phyloP scores from a whole-genome alignment of 2,888 invertebrate species.

The Tuberolachnus salignus region DNA sequence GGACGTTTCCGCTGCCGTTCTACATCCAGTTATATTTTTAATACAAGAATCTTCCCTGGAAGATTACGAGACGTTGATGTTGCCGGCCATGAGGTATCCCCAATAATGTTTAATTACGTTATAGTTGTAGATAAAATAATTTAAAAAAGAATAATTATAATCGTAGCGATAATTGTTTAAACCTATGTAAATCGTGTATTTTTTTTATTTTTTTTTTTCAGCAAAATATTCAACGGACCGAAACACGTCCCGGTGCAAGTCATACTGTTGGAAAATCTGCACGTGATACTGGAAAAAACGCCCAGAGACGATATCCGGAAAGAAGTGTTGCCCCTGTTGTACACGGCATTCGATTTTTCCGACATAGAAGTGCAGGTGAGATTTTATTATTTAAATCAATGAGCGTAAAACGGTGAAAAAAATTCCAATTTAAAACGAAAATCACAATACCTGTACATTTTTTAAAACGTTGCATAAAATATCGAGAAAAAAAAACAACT shows the following conservation, averaged over 20 bases:
- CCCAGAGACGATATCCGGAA: constrained; percentile 77
- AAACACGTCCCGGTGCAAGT: constrained; percentile 86
- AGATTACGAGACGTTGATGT: constrained; percentile 80
- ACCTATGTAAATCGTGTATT: too few species aligned
- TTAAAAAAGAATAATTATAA: too few species aligned
- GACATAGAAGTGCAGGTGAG: constrained; percentile 88
- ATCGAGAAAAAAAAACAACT: too few species aligned
- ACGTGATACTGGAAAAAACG: constrained; percentile 86
- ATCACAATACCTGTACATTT: too few species aligned
- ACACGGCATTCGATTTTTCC: constrained; percentile 84
- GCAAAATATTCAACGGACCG: constrained; percentile 76
- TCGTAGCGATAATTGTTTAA: too few species aligned
- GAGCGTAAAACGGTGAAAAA: too few species aligned
- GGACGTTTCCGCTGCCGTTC: constrained; percentile 84
- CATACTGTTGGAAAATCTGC: constrained; percentile 85
- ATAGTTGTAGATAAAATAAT: too few species aligned
- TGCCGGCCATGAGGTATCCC: constrained; percentile 80
- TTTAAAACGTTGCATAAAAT: too few species aligned
- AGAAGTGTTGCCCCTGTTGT: constrained; percentile 86
- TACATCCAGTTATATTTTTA: constrained; percentile 82
- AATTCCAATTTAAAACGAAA: too few species aligned
- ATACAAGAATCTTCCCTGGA: constrained; percentile 78
- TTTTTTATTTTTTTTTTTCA: constrained; percentile 62
- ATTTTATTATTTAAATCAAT: not conserved
- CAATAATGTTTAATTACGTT: too few species aligned